These are phyloP conservation scores for Doris montereyensis DNA, from an alignment of 2,888 invertebrate genomes.

Conservation along the genomic window DNA sequence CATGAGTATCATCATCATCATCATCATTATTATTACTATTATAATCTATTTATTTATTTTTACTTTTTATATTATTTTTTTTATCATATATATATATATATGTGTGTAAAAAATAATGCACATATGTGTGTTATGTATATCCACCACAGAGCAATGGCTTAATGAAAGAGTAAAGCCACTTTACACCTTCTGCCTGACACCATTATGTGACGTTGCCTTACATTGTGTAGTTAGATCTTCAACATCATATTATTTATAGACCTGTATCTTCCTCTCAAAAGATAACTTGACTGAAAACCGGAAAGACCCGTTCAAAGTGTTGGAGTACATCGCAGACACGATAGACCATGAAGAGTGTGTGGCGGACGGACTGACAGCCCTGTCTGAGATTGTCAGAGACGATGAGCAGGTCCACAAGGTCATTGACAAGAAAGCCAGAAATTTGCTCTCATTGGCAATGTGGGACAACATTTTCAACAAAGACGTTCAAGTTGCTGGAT, in stretches of 20 bases:
- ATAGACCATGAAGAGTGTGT: slow-evolving; percentile 64
- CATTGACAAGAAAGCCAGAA: slow-evolving; percentile 59
- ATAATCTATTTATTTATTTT: too few species aligned
- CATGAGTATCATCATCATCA: too few species aligned
- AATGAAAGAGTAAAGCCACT: too few species aligned
- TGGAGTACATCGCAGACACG: slow-evolving; percentile 62
- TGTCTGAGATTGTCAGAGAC: slow-evolving; percentile 53
- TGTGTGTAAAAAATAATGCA: too few species aligned
- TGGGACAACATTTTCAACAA: slow-evolving; percentile 61
- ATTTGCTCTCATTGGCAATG: slow-evolving; percentile 65
- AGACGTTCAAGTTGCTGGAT: slow-evolving; percentile 62
- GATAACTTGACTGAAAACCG: slow-evolving; percentile 34
- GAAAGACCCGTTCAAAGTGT: slow-evolving; percentile 44
- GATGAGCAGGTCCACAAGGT: slow-evolving; percentile 10
- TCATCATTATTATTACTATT: too few species aligned
- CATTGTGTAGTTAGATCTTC: too few species aligned
- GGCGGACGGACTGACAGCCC: slow-evolving; percentile 57
- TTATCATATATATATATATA: too few species aligned
- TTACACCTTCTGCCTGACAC: too few species aligned
- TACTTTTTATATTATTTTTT: too few species aligned
- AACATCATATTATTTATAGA: slow-evolving; percentile 22
- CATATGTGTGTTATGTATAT: too few species aligned
- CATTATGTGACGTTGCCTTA: too few species aligned
- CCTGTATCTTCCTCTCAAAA: background rate
- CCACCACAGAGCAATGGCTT: too few species aligned